Base-by-base conservation (phyloP, 1,140 invertebrate genomes). In the Atta cephalotes region DNA sequence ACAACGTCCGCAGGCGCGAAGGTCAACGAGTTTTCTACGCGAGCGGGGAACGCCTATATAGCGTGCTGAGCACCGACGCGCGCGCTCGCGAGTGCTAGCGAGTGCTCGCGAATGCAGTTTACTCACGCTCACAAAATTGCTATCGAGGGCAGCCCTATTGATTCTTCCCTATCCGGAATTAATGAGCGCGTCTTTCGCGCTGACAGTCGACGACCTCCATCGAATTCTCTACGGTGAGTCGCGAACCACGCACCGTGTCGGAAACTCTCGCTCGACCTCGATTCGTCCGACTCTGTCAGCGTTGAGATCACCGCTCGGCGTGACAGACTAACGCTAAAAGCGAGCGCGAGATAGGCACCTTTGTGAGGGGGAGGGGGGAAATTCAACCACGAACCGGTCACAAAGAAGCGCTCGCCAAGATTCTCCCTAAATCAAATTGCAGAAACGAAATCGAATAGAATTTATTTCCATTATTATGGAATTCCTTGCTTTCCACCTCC, bases 11-110 rank as follows among this genome's bases (percentile, higher is more conserved):
- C 60, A 72, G 68, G 80, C 79, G 80, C 86, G 86, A 87, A 87
- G 86, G 86, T 87, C 86, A 87, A 87, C 86, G 68, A 74, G 86
- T 87, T 66, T 81, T 74, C 79, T 86, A 70, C 85, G 49, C 28
- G 63, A 25, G 53, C 74, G 39, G 28, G 65, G 65, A 86, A 85
- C 82, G 82, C 74, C 74, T 79, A 51, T 66, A 31, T 49, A 14
- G 62, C n/a, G 71, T 25, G 72, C 71, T 60, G 82, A 6, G 71
- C 82, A 25, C 28, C 82, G 16, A 51, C 53, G 25, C 25, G 71
- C 53, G 65, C 63, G 53, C 68, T 6, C 63, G 16, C 18, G 63
- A 18, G 65, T 10, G 66, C 18, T 4, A 35, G 31, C 35, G 63
- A 16, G 28, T 31, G 66, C 18, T 4, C 65, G 31, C n/a, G 63